Conservation (phyloP, 1,140 invertebrate species). For the Pseudomyrmex concolor region DNA sequence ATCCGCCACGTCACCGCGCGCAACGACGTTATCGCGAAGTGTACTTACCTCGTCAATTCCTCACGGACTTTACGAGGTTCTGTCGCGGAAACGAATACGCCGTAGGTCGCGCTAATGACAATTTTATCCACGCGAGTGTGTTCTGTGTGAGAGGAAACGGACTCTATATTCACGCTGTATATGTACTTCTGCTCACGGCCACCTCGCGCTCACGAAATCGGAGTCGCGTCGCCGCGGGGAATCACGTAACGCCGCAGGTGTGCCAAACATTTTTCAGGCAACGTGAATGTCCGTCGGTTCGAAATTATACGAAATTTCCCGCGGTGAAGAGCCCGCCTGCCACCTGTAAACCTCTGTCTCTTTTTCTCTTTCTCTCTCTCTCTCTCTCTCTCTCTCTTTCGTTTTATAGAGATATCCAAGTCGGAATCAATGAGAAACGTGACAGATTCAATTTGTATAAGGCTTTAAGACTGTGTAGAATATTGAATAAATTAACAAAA, state of each 20-base stretch:
- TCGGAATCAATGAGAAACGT: conserved; percentile 12
- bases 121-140: conserved; percentile 31
- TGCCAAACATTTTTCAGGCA: conserved; percentile 73
- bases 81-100: conserved; percentile 31
- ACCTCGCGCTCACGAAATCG: conserved; percentile 50
- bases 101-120: conserved; percentile 40
- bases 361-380: no score
- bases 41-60: conserved; percentile 7
- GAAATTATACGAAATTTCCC: conserved; percentile 73
- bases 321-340: conserved; percentile 38
- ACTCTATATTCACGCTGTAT: conserved; percentile 11
- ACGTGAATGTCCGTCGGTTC: conserved; percentile 63
- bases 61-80: conserved; percentile 37
- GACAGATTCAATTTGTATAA: background rate
- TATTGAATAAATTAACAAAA: background rate
- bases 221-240: conserved; percentile 63
- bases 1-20: conserved; percentile 19
- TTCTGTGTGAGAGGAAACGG: conserved; percentile 8
- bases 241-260: conserved; percentile 74
- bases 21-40: conserved; percentile 38
- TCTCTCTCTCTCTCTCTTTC: background rate
- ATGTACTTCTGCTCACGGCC: conserved; percentile 24
- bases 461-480: background rate
- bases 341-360: conserved; percentile 59
- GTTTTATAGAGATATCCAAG: conserved; percentile 20